These are phyloP conservation scores for Phania funesta DNA, from an alignment of 2,888 invertebrate species.

Conservation along the genomic window DNA sequence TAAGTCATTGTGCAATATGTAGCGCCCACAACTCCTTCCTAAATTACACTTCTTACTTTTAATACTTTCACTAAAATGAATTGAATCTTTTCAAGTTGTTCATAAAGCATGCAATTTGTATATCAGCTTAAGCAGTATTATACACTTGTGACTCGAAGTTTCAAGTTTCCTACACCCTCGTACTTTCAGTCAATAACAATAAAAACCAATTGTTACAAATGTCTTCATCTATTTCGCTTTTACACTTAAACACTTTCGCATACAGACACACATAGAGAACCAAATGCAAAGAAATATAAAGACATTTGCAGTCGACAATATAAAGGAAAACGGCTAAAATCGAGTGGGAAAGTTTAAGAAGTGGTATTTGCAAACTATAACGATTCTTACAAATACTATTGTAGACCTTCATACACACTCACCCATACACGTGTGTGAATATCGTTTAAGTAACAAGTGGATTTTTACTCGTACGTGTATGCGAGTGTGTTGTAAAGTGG, in stretches of 20 bases:
- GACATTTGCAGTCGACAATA: slow-evolving; percentile 32
- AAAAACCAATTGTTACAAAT: slow-evolving; percentile 67
- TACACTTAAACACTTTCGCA: slow-evolving; percentile 75
- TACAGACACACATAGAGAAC: slow-evolving; percentile 28
- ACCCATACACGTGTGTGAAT: neutral
- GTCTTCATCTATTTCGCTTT: slow-evolving; percentile 69
- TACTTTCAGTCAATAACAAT: slow-evolving; percentile 52
- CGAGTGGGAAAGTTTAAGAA: slow-evolving; percentile 50
- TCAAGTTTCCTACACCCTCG: slow-evolving; percentile 14
- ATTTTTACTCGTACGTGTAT: slow-evolving; percentile 1
- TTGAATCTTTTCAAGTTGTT: neutral
- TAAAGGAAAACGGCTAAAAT: slow-evolving; percentile 17
- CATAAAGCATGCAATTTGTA: slow-evolving; percentile 46
- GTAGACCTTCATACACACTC: neutral
- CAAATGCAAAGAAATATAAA: neutral
- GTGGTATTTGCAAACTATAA: slow-evolving; percentile 57
- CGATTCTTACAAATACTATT: slow-evolving; percentile 45
- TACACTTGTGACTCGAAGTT: slow-evolving; percentile 14
- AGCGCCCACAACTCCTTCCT: neutral
- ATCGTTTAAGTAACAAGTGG: slow-evolving; percentile 43
- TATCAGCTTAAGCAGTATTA: slow-evolving; percentile 22
- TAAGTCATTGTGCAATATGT: neutral
- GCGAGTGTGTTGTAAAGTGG: slow-evolving; percentile 20
- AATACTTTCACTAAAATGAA: slow-evolving; percentile 13
- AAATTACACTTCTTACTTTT: neutral